Evolutionary conservation across 2,888 invertebrate species (phyloP).

Genomic region (Stenotaenia linearis): DNA sequence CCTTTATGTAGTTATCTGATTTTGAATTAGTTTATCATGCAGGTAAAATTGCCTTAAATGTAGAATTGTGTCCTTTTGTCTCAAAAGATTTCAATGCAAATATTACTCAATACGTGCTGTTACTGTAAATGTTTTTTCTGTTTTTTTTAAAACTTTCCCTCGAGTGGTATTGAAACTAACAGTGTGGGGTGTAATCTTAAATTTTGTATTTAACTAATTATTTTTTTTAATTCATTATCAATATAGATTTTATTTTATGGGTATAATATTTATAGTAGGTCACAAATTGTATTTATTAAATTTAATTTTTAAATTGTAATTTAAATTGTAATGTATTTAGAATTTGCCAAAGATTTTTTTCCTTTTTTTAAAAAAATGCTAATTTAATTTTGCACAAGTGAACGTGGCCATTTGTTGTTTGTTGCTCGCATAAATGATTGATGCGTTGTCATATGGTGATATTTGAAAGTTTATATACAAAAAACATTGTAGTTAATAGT

Average conservation of each 20-base stretch:
- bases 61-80: constrained; percentile 4
- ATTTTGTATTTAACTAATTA: not conserved
- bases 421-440: not conserved
- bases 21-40: not conserved
- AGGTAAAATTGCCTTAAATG: constrained; percentile 10
- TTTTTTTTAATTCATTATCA: not conserved
- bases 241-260: not conserved
- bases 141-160: not conserved
- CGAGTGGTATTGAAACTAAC: not conserved
- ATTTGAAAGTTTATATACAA: constrained; percentile 10
- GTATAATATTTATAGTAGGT: not conserved
- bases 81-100: constrained; percentile 14
- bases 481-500: constrained; percentile 6
- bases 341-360: not conserved
- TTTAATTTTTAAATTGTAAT: not conserved
- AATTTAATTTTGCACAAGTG: not conserved
- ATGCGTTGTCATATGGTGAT: not conserved
- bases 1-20: not conserved
- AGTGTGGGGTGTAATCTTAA: not conserved
- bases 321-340: not conserved
- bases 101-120: constrained; percentile 2
- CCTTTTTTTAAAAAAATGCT: not conserved
- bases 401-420: not conserved
- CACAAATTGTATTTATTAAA: not conserved
- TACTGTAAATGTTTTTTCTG: not conserved